A percentile compares a stretch with the other conserved stretches of the same genome.
phyloP scores from a whole-genome alignment of 2,888 invertebrate species.

The Acheta domesticus region DNA sequence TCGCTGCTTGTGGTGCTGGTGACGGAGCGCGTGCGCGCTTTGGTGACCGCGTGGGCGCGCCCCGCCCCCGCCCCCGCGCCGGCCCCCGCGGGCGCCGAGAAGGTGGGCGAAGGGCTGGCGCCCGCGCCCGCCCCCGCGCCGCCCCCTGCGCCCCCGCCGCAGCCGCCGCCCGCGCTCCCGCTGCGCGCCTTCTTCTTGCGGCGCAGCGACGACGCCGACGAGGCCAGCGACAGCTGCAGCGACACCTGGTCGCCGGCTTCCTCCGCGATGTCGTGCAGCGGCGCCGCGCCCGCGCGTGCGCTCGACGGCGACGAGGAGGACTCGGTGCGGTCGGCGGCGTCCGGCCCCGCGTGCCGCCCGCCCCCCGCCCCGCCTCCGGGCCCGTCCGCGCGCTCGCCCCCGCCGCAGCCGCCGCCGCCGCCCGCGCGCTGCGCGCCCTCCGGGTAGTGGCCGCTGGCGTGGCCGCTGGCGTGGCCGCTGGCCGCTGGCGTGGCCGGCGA shows the following conservation, averaged over 20 bases:
- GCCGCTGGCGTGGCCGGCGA: conserved; percentile 42
- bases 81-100: conserved; percentile 12
- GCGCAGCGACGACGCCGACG: conserved; percentile 53
- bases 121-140: conserved; percentile 42
- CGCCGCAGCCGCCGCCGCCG: conserved; percentile 77
- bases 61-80: conserved; percentile 41
- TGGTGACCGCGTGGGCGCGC: conserved; percentile 44
- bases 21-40: conserved; percentile 48
- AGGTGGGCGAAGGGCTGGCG: conserved; percentile 44
- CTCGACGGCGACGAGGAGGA: background rate
- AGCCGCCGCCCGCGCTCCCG: conserved; percentile 30
- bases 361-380: background rate
- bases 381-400: conserved; percentile 66
- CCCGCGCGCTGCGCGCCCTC: conserved; percentile 48
- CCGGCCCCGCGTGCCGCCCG: conserved; percentile 63
- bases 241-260: background rate
- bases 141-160: background rate
- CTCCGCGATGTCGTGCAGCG: background rate
- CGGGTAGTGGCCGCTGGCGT: conserved; percentile 57
- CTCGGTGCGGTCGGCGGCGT: conserved; percentile 53
- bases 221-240: conserved; percentile 47
- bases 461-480: conserved; percentile 51
- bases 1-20: conserved; percentile 40
- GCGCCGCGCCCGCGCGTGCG: background rate
- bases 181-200: conserved; percentile 52